Conservation (phyloP, 2,797 vertebrate species). For the Premnoplex brunnescens region DNA sequence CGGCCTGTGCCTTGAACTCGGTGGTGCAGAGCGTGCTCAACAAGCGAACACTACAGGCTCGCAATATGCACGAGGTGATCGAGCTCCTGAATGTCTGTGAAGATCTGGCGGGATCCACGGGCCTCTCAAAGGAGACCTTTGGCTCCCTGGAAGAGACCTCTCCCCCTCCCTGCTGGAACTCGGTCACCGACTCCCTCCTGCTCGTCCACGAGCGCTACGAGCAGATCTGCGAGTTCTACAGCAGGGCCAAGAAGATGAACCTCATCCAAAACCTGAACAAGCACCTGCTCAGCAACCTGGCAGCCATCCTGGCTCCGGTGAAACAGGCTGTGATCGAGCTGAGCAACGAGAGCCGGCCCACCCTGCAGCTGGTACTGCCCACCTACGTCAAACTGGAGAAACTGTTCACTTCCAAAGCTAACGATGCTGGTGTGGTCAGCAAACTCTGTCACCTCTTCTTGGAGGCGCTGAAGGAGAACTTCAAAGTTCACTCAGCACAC, state of each 20-base stretch:
- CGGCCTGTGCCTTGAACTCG: slow-evolving; percentile 91
- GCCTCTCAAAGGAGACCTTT: slow-evolving; percentile 83
- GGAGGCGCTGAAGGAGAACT: slow-evolving; percentile 97
- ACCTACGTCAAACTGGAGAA: slow-evolving; percentile 96
- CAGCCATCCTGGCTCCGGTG: slow-evolving; percentile 89
- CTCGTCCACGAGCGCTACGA: slow-evolving; percentile 95
- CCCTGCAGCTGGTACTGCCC: slow-evolving; percentile 94
- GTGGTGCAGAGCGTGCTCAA: slow-evolving; percentile 95
- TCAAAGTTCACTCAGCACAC: slow-evolving; percentile 95
- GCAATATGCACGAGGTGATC: slow-evolving; percentile 93
- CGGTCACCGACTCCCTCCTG: slow-evolving; percentile 90
- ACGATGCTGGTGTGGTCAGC: slow-evolving; percentile 90
- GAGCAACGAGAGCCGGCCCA: slow-evolving; percentile 91
- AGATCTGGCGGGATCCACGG: slow-evolving; percentile 88
- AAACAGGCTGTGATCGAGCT: slow-evolving; percentile 93
- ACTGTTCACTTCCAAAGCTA: slow-evolving; percentile 96
- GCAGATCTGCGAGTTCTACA: slow-evolving; percentile 95
- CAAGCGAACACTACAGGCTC: slow-evolving; percentile 93
- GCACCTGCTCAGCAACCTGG: slow-evolving; percentile 92
- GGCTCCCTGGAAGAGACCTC: slow-evolving; percentile 86
- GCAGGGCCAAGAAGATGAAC: slow-evolving; percentile 92
- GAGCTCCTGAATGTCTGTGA: slow-evolving; percentile 92
- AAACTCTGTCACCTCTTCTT: slow-evolving; percentile 99
- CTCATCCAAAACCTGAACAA: slow-evolving; percentile 97
- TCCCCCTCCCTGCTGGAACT: slow-evolving; percentile 95